A percentile compares a stretch with the other conserved stretches of the same genome.
These are phyloP conservation scores for Sclerodermus sp. DNA, from an alignment of 2,888 invertebrate species.

Conservation along the genomic window DNA sequence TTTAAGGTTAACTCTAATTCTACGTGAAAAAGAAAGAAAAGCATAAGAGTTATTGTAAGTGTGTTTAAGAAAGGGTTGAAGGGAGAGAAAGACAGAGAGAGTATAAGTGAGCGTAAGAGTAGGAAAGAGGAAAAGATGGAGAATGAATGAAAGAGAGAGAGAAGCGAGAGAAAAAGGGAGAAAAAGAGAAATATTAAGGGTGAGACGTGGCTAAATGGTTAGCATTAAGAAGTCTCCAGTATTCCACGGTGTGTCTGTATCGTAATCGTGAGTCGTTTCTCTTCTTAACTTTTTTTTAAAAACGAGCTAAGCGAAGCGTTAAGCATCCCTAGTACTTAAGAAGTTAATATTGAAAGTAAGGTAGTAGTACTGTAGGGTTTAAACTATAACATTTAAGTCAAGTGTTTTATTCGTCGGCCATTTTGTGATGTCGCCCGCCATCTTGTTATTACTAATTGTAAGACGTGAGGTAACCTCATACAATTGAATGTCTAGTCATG, in stretches of 20 bases:
- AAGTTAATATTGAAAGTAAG: slow-evolving; percentile 45
- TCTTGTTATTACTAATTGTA: slow-evolving; percentile 56
- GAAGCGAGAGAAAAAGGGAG: not conserved
- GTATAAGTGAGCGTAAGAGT: too few relatives aligned
- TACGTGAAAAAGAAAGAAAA: slow-evolving; percentile 6
- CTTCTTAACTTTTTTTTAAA: slow-evolving; percentile 25
- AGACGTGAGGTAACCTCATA: slow-evolving; percentile 36
- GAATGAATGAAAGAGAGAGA: slow-evolving; percentile 7
- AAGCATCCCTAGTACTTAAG: slow-evolving; percentile 25
- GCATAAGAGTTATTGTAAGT: too few relatives aligned
- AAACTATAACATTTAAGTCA: slow-evolving; percentile 37
- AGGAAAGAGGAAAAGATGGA: not conserved
- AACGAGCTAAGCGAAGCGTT: slow-evolving; percentile 12
- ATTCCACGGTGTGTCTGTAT: slow-evolving; percentile 49
- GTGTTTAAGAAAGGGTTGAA: too few relatives aligned
- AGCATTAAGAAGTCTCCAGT: slow-evolving; percentile 41
- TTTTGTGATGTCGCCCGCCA: slow-evolving; percentile 53
- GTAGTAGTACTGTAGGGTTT: slow-evolving; percentile 22
- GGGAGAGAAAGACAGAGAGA: too few relatives aligned
- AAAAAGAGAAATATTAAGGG: too few relatives aligned
- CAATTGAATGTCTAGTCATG: slow-evolving; percentile 58
- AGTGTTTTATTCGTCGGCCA: slow-evolving; percentile 51
- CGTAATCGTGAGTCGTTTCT: slow-evolving; percentile 44
- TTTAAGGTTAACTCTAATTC: slow-evolving; percentile 25
- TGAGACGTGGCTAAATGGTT: slow-evolving; percentile 2